These are phyloP conservation scores for Vulpes vulpes DNA, from an alignment of 2,113 vertebrate species.

Conservation along the genomic window DNA sequence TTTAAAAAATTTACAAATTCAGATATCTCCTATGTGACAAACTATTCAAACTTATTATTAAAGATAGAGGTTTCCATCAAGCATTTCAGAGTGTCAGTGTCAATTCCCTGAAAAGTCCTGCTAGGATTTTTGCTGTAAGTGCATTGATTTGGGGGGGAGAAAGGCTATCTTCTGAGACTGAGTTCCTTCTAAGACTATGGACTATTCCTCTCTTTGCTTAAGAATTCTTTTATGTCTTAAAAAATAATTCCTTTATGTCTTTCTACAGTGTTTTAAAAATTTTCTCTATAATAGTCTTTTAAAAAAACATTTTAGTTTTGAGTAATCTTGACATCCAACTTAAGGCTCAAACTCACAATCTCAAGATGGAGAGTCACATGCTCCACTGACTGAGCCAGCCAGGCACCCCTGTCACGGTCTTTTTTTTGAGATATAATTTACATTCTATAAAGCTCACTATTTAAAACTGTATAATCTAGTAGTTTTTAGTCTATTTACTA, in stretches of 20 bases:
- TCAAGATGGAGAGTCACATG: not conserved
- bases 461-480: not conserved
- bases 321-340: not conserved
- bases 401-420: not conserved
- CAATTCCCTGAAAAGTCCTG: not conserved
- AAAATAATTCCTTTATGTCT: not conserved
- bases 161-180: not conserved
- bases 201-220: not conserved
- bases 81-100: not conserved
- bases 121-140: not conserved
- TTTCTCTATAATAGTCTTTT: not conserved
- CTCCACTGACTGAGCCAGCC: not conserved
- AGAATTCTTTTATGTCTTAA: not conserved
- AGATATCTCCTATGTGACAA: not conserved
- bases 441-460: no score
- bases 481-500: not conserved
- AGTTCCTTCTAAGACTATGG: not conserved
- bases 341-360: not conserved
- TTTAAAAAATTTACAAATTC: not conserved
- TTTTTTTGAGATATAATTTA: not conserved
- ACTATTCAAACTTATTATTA: not conserved
- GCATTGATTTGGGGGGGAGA: not conserved
- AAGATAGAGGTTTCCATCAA: not conserved
- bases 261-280: not conserved
- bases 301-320: not conserved